Base-by-base conservation (phyloP, 2,797 vertebrate genomes). In the Balearica regulorum region DNA sequence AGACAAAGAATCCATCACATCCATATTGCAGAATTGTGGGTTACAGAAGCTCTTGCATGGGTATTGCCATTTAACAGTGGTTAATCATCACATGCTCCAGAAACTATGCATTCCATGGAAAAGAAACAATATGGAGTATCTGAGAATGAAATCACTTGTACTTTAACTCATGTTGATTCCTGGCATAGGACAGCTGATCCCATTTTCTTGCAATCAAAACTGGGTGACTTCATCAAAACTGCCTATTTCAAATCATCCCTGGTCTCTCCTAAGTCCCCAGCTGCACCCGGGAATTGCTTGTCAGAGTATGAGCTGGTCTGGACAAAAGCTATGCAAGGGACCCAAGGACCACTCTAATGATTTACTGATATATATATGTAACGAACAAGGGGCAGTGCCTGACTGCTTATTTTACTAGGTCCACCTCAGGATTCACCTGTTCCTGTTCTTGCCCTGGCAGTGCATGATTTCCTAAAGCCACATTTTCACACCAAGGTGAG, bases 1-100 rank as follows among this genome's bases (percentile, higher is more conserved):
- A 93, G 76, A 95, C 91, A 95, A 94, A 96, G 93, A 91, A 64
- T 37, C 65, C 72, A 87, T 86, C 84, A 66, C n/a, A 69, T 83
- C 72, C 84, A 35, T 83, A 58, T 85, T 88, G 60, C 66, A 71
- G 87, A 83, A 79, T 11, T 86, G 89, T 90, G 90, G 89, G 84
- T 87, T 97, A 89, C 89, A 93, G 94, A 93, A 93, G 91, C 92
- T 79, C 60, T 73, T 91, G 66, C 66, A 62, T 8, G 91, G 53
- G 54, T 44, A 35, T 65, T 79, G 70, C 37, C 80, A 73, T 88
- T 93, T 46, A 93, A 46, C 62, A 91, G 89, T 54, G 93, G 91
- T 93, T 93, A 96, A 57, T 84, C 92, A 95, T 64, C 87, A 93
- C 83, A 73, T 82, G 76, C 54, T 87, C 69, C 92, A 96, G 92